These are phyloP conservation scores for Drosophila burlai DNA, from an alignment of 1,140 invertebrate species.

Conservation along the genomic window DNA sequence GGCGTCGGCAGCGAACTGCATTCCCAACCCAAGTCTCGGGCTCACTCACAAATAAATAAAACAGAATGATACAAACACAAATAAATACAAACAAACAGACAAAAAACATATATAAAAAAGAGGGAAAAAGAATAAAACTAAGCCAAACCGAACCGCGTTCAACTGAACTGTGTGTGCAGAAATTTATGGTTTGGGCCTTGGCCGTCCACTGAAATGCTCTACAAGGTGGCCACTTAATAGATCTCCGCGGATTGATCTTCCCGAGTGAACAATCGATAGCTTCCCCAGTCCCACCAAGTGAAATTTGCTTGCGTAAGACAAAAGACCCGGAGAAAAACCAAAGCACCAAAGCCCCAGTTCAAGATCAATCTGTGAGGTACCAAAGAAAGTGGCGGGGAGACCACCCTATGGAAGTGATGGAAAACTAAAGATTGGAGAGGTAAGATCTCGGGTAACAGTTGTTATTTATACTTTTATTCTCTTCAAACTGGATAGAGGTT, in stretches of 20 bases:
- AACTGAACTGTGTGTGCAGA: constrained; percentile 47
- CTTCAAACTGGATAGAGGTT: neutral
- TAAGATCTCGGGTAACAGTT: constrained; percentile 33
- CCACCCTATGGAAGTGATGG: constrained; percentile 40
- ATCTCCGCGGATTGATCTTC: constrained; percentile 5
- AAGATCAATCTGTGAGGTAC: constrained; percentile 31
- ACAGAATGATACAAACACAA: constrained; percentile 53
- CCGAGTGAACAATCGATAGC: constrained; percentile 57
- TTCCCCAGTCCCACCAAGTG: constrained; percentile 14
- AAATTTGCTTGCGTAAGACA: constrained; percentile 44
- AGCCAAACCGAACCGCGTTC: constrained; percentile 28
- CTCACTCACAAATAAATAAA: constrained; percentile 52
- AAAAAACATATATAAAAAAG: constrained; percentile 1
- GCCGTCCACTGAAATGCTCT: constrained; percentile 62
- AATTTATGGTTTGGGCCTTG: constrained; percentile 66
- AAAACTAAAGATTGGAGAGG: constrained; percentile 18
- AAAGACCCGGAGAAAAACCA: constrained; percentile 10
- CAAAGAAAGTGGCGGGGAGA: constrained; percentile 38
- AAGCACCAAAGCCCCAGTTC: neutral
- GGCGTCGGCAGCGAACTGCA: constrained; percentile 36
- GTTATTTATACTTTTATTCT: constrained; percentile 16
- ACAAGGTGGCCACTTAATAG: constrained; percentile 49
- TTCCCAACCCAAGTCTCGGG: constrained; percentile 25
- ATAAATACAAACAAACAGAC: constrained; percentile 6
- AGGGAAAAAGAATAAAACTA: constrained; percentile 24